A percentile compares a stretch with the other conserved stretches of the same genome.
Evolutionary conservation across 2,797 vertebrate genomes (phyloP).

Genomic region (Enteromius treurensis): DNA sequence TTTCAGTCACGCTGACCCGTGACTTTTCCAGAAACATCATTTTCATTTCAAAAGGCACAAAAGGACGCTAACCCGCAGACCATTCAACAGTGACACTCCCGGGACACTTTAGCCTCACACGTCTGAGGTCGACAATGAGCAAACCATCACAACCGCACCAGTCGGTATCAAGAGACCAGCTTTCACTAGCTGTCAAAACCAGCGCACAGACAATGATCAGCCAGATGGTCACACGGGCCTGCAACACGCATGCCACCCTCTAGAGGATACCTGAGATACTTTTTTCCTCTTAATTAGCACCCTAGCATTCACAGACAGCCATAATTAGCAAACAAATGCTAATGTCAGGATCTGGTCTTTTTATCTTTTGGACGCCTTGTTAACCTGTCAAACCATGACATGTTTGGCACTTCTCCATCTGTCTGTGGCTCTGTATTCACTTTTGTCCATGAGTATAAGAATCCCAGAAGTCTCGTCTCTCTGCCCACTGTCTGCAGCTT

Average conservation of each 20-base stretch:
- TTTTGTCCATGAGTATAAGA: constrained; percentile 69
- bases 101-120: constrained; percentile 55
- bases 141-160: constrained; percentile 36
- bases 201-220: constrained; percentile 46
- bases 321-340: constrained; percentile 53
- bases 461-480: constrained; percentile 77
- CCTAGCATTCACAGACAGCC: constrained; percentile 43
- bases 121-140: constrained; percentile 40
- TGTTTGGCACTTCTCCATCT: constrained; percentile 70
- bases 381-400: constrained; percentile 71
- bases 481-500: constrained; percentile 74
- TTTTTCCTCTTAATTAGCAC: constrained; percentile 60
- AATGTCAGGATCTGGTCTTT: constrained; percentile 47
- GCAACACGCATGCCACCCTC: constrained; percentile 47
- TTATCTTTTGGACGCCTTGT: constrained; percentile 64
- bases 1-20: constrained; percentile 26
- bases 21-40: constrained; percentile 43
- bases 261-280: constrained; percentile 49
- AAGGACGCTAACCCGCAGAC: constrained; percentile 34
- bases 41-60: constrained; percentile 39
- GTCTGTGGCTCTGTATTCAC: constrained; percentile 72
- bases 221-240: constrained; percentile 59
- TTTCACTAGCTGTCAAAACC: constrained; percentile 58
- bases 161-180: constrained; percentile 53
- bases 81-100: constrained; percentile 36